Conservation (phyloP, 1,140 invertebrate species). For the Lethrus apterus region DNA sequence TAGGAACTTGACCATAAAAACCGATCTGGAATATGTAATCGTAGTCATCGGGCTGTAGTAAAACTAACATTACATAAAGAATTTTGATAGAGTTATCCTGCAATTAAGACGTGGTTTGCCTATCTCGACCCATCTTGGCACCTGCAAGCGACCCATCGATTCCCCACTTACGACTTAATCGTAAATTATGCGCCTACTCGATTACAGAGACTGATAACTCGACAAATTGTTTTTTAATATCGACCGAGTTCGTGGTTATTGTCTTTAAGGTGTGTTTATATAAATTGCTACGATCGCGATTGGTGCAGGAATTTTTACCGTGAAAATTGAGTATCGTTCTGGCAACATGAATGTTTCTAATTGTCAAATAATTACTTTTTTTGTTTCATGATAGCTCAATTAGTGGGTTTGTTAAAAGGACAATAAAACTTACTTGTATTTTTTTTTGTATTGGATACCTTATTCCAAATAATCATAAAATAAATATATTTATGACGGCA, state of each 20-base stretch:
- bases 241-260: background rate
- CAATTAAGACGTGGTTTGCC: slow-evolving; percentile 15
- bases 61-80: slow-evolving; percentile 4
- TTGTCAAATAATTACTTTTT: too few relatives aligned
- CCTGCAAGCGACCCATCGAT: slow-evolving; percentile 16
- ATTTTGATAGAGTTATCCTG: slow-evolving; percentile 19
- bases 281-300: too few relatives aligned
- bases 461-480: too few relatives aligned
- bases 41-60: background rate
- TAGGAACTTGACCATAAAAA: background rate
- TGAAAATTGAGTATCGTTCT: too few relatives aligned
- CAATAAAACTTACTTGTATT: too few relatives aligned
- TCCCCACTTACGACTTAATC: slow-evolving; percentile 19
- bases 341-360: too few relatives aligned
- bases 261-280: too few relatives aligned
- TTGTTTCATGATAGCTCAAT: too few relatives aligned
- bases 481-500: too few relatives aligned
- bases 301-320: too few relatives aligned
- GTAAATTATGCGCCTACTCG: slow-evolving; percentile 17
- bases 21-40: background rate
- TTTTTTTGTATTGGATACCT: too few relatives aligned
- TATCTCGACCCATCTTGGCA: slow-evolving; percentile 17
- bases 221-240: slow-evolving; percentile 22
- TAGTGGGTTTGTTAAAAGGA: too few relatives aligned
- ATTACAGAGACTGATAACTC: slow-evolving; percentile 19